Evolutionary conservation across 2,113 vertebrate species (phyloP), one percentile per base, ranked within the genome.

Genomic region (Melanerpes aurifrons): DNA sequence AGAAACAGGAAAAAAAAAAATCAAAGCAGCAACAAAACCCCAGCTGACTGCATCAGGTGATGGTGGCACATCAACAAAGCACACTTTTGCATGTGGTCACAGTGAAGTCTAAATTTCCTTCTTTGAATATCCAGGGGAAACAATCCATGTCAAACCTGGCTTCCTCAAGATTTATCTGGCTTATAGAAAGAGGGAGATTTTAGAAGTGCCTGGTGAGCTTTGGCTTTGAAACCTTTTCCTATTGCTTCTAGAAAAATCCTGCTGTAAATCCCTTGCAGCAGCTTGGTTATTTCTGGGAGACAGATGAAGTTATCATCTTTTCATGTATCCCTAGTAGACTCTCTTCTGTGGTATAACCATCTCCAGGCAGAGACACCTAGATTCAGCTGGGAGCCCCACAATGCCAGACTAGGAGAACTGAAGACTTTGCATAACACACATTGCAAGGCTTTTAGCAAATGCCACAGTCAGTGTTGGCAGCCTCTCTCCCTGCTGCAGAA

Each of bases 251-350:
- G 40, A 83, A 80, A 93, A 82, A 21, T 40, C 31, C n/a, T 15
- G 1, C 59, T 66, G 31, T 64, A 82, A 71, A 53, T 12, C 16
- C 37, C 63, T 43, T n/a, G 48, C 6, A 86, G 20, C 7, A 50
- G 4, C 32, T 78, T 7, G 5, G 19, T 62, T 82, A 28, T 48
- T 32, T 58, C 31, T 61, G 31, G 54, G 26, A 62, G 37, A 26
- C 4, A 61, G 31, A 26, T 3, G 40, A 81, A 24, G 17, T 7
- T 73, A 56, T 26, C 14, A 9, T n/a, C 61, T 82, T 75, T 76
- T 66, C 20, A 17, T 0, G 1, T 24, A 31, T 59, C 37, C 32
- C 21, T 16, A 25, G 70, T 0, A 29, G 63, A 56, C 10, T 15
- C 24, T 56, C 3, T 56, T 48, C 48, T 45, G 63, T 61, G 35